Conservation (phyloP, 2,113 vertebrate genomes). For the Aegotheles bennettii region DNA sequence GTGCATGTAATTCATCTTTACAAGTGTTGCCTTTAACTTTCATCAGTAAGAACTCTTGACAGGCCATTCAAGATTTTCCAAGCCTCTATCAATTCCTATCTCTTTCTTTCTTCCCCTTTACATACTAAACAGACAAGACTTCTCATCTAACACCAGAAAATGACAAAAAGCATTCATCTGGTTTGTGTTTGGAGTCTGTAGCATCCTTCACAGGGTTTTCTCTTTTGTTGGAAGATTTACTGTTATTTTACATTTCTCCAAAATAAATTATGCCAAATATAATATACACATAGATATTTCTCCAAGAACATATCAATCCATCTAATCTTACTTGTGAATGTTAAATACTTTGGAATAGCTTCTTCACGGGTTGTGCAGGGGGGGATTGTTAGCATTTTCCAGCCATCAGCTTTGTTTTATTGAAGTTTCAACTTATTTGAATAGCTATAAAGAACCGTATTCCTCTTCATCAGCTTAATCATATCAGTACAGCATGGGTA, state of each 20-base stretch:
- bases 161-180: background rate
- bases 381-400: background rate
- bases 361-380: background rate
- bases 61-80: constrained; percentile 37
- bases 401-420: background rate
- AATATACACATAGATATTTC: background rate
- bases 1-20: constrained; percentile 27
- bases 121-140: constrained; percentile 1
- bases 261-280: background rate
- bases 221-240: background rate
- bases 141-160: constrained; percentile 24
- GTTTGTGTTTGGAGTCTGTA: background rate
- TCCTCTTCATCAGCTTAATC: background rate
- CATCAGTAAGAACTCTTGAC: constrained; percentile 39
- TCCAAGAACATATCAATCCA: background rate
- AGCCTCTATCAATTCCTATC: constrained; percentile 5
- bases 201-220: background rate
- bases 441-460: background rate
- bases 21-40: constrained; percentile 51
- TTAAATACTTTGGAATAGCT: background rate
- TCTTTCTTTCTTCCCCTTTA: background rate
- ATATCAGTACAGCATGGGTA: background rate
- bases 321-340: background rate
- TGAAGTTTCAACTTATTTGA: background rate
- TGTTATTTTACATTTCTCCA: background rate